Base-by-base conservation (phyloP, 2,888 invertebrate genomes). In the Himalopsyche anomala region DNA sequence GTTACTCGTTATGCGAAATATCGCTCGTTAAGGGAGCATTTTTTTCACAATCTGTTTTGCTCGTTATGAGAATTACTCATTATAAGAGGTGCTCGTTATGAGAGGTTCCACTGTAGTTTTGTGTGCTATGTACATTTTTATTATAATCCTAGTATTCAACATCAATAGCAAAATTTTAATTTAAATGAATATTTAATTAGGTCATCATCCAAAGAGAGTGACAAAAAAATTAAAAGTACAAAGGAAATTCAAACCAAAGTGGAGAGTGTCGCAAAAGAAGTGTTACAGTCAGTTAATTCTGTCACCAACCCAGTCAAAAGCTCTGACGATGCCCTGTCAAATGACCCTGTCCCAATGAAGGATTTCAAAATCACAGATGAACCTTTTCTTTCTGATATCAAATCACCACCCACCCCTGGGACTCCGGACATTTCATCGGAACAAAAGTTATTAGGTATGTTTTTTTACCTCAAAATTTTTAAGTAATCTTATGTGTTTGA, bases 181-280 rank as follows among this genome's bases (percentile, higher is more conserved):
- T 9, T 45, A 51, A 82, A 82, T 28, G 17, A 38, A n/a, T 82
- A 17, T 55, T 45, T 85, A 79, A 8, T 79, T 45, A 85, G 85
- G 36, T 85, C 83, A 56, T 80, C 36, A 56, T 83, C 85, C 12
- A 85, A 85, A 83, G 85, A 85, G 19, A 82, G 55, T 85, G 85
- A 85, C n/a, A 83, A 45, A 28, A 80, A 80, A 56, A 56, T n/a
- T n/a, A 80, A 83, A 40, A 83, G 56, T 83, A 74, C 85, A 83
- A 85, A 83, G 28, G 45, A 56, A 36, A 82, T 28, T 56, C 56
- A 36, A 38, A 36, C 55, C 79, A 80, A 62, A 83, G 80, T 82
- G 12, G 81, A 81, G 17, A 69, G 80, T 9, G 40, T 80, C 80
- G 54, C 79, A 84, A 56, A 84, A 8, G 84, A 80, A n/a, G n/a